phyloP scores from a whole-genome alignment of 2,888 invertebrate genomes.

The Acrobasis repandana region DNA sequence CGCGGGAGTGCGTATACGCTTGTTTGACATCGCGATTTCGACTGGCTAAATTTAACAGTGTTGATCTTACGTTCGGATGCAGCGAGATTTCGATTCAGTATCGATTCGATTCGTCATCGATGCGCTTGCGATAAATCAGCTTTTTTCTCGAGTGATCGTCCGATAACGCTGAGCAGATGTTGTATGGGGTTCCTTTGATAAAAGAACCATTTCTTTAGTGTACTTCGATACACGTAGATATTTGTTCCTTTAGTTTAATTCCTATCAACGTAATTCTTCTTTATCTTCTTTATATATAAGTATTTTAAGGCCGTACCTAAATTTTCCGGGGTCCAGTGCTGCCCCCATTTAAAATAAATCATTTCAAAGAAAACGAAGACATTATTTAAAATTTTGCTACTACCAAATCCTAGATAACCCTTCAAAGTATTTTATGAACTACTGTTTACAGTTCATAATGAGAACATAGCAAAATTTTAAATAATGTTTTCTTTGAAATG shows the following conservation, averaged over 20 bases:
- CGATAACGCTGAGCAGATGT: conserved; percentile 61
- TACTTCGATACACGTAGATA: background rate
- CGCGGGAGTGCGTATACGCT: conserved; percentile 49
- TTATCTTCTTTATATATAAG: too few relatives aligned
- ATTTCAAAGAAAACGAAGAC: too few relatives aligned
- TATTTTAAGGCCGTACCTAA: too few relatives aligned
- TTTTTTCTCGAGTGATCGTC: conserved; percentile 27
- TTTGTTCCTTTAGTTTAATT: background rate
- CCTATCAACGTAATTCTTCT: too few relatives aligned
- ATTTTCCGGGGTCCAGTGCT: too few relatives aligned
- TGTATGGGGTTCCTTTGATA: conserved; percentile 40
- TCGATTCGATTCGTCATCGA: conserved; percentile 33
- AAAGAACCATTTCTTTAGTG: conserved; percentile 6
- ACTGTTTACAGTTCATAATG: too few relatives aligned
- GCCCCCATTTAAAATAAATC: too few relatives aligned
- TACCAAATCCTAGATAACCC: too few relatives aligned
- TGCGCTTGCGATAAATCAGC: conserved; percentile 36
- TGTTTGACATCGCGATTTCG: conserved; percentile 71
- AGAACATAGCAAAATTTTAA: too few relatives aligned
- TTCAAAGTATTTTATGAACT: too few relatives aligned
- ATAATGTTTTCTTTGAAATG: too few relatives aligned
- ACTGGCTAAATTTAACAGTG: conserved; percentile 74
- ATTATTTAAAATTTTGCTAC: too few relatives aligned
- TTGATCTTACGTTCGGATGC: conserved; percentile 28
- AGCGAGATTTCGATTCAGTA: conserved; percentile 24